phyloP scores from a whole-genome alignment of 2,797 vertebrate species.

The Channa striata region DNA sequence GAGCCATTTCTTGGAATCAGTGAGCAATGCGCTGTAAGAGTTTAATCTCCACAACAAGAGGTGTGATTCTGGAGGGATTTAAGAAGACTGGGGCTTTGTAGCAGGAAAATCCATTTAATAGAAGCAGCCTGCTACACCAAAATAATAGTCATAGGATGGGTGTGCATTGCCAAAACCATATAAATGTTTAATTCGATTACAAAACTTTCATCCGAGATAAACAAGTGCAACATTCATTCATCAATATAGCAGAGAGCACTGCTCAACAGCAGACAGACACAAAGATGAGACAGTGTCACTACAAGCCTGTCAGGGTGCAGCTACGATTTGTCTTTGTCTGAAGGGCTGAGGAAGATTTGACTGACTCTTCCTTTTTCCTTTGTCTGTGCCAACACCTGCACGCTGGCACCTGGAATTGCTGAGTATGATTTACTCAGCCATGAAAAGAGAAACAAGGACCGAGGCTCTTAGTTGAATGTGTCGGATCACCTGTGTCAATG shows the following conservation, averaged over 20 bases:
- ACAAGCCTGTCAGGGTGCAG: conserved; percentile 49
- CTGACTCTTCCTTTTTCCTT: conserved; percentile 64
- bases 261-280: conserved; percentile 17
- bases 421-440: conserved; percentile 70
- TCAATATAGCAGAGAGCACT: conserved; percentile 18
- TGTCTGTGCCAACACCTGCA: conserved; percentile 77
- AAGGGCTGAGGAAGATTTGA: conserved; percentile 44
- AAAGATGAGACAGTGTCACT: conserved; percentile 28
- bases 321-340: conserved; percentile 56
- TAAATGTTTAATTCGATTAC: conserved; percentile 5
- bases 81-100: conserved; percentile 3
- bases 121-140: no score
- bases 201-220: background rate
- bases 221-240: background rate
- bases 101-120: no score
- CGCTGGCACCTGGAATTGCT: conserved; percentile 70
- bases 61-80: conserved; percentile 37
- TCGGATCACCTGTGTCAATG: conserved; percentile 82
- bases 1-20: conserved; percentile 27
- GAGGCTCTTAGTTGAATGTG: conserved; percentile 67
- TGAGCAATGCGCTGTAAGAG: conserved; percentile 24
- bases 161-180: conserved; percentile 2
- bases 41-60: conserved; percentile 36
- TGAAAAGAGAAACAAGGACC: conserved; percentile 71
- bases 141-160: no score